Evolutionary conservation across 2,113 vertebrate species (phyloP).

Genomic region (Tapirus terrestris): DNA sequence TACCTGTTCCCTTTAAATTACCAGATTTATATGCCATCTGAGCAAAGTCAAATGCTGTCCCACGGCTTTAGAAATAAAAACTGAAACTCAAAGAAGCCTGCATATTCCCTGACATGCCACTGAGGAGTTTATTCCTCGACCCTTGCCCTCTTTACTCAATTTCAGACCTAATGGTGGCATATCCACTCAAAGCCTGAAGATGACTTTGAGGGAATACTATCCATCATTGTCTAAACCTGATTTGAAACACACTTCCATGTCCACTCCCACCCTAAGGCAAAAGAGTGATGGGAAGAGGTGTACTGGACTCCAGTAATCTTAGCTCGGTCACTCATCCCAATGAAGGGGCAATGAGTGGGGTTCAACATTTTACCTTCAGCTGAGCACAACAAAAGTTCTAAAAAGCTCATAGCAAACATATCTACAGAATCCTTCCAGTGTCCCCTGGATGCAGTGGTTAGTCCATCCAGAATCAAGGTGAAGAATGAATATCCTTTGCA

Average conservation of each 20-base stretch:
- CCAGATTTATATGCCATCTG: neutral
- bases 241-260: neutral
- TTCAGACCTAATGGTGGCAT: neutral
- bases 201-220: neutral
- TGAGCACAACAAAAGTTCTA: neutral
- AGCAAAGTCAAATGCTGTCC: neutral
- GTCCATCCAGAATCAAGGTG: neutral
- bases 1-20: neutral
- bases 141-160: neutral
- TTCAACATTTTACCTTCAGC: neutral
- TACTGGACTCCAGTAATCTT: neutral
- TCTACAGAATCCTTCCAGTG: neutral
- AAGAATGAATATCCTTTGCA: neutral
- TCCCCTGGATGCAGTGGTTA: neutral
- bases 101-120: neutral
- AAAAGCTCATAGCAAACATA: neutral
- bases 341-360: neutral
- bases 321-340: neutral
- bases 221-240: neutral
- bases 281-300: neutral
- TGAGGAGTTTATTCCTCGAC: neutral
- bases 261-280: neutral
- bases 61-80: neutral
- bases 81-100: neutral
- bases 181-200: neutral